Evolutionary conservation across 2,797 vertebrate species (phyloP), one percentile per base, ranked within the genome.

Genomic region (Chelmon rostratus): DNA sequence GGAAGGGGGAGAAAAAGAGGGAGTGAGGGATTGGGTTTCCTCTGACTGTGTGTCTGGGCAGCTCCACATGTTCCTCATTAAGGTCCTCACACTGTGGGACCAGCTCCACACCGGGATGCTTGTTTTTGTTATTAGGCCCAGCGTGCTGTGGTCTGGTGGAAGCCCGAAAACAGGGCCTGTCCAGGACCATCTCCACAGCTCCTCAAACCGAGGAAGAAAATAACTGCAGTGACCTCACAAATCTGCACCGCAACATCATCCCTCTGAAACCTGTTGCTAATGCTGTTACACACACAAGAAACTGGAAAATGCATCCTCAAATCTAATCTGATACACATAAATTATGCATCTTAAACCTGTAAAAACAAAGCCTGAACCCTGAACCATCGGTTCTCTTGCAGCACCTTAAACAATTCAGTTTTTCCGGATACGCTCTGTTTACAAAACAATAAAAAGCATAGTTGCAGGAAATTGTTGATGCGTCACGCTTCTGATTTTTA

Each of bases 31-130:
- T 96, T 95, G 93, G 92, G 94, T 96, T 96, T 96, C 96, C 93
- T 91, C 93, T 95, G 93, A 94, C 95, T 95, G 93, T 93, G 94
- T 94, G 94, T 95, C 95, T 95, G 92, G 94, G 93, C 92, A 90
- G 91, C 93, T 88, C 93, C 95, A 96, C 95, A 95, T 96, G 96
- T 95, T 96, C 87, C 93, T 94, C 95, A 95, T 96, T 96, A 96
- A 92, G 90, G 88, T 93, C 91, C 95, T 95, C 94, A 94, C 94
- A 95, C 93, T 93, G 94, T 91, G 91, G 94, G 93, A 90, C 90
- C 90, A 93, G 93, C 90, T 94, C 93, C 94, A 92, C 94, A 94
- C 94, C 91, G 33, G 85, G 89, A 93, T 93, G 95, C 94, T 95
- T 95, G 95, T 95, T 96, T 95, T 95, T 95, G 92, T 95, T 96